Evolutionary conservation across 2,113 vertebrate genomes (phyloP), one percentile per base, ranked within the genome.

Genomic region (Donacobius atricapilla): DNA sequence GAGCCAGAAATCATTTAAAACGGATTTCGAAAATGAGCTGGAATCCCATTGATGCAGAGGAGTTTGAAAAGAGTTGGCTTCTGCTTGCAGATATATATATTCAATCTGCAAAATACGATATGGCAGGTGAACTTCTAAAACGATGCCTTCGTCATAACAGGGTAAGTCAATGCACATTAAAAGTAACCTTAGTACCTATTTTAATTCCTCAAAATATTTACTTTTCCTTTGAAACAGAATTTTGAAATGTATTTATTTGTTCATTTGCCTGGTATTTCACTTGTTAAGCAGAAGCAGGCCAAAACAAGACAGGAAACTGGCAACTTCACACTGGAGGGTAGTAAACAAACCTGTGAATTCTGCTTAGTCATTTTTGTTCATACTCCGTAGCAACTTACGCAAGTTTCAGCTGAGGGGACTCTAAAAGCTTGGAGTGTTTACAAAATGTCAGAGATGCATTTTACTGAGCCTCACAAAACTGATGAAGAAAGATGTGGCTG

Each of bases 11-110:
- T 97, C 99, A 99, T 84, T 98, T 99, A 79, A 99, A 99, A 93
- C 98, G 99, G 58, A 99, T 99, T 95, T 98, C 99, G 58, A 99
- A 99, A 97, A 99, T 99, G 99, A 99, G 97, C 97, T 99, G 99
- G 99, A 99, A 98, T 97, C 97, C 98, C 37, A 85, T 98, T 24
- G 99, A 99, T 90, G 99, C 99, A 9, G 99, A 99, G 45, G 99
- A 99, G 87, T 99, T 99, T 95, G 99, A 99, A 97, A 99, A 99
- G 98, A 99, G 99, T 96, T 99, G 99, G 99, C 97, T 99, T 85
- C 98, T 99, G 17, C 98, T 99, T 96, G 99, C 99, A 47, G 99
- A 99, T 96, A 99, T 99, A 96, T 99, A 99, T 96, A 99, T 99
- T 97, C 99, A 99, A 48, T 99, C 99, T 17, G 98, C 98, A 92